phyloP scores from a whole-genome alignment of 1,140 invertebrate species.

The Aleiodes sp. region DNA sequence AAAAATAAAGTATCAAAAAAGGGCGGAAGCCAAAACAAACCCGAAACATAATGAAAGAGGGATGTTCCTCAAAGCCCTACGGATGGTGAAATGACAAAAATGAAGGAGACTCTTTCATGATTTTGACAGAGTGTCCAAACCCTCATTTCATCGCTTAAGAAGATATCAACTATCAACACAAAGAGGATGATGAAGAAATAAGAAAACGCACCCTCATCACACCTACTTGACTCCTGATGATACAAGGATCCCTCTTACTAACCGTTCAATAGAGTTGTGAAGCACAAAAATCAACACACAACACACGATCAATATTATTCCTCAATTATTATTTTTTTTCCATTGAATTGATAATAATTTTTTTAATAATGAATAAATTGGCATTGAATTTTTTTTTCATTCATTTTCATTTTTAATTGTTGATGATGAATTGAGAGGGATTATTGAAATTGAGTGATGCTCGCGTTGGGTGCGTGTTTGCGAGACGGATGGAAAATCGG shows the following conservation, averaged over 20 bases:
- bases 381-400: neutral
- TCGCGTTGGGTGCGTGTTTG: neutral
- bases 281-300: neutral
- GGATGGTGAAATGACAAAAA: neutral
- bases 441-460: neutral
- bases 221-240: constrained; percentile 14
- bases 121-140: neutral
- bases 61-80: neutral
- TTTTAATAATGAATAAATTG: neutral
- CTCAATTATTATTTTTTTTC: neutral
- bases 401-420: no score
- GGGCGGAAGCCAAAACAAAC: no score
- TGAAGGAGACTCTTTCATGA: neutral
- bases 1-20: neutral
- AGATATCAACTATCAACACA: constrained; percentile 1
- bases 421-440: no score
- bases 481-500: neutral
- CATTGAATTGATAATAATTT: neutral
- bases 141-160: neutral
- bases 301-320: neutral
- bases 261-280: neutral
- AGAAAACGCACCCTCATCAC: constrained; percentile 27
- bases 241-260: neutral
- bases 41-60: neutral
- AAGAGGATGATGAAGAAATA: neutral